A percentile compares a stretch with the other conserved stretches of the same genome.
phyloP scores from a whole-genome alignment of 2,113 vertebrate species.

The Phyllopteryx taeniolatus region DNA sequence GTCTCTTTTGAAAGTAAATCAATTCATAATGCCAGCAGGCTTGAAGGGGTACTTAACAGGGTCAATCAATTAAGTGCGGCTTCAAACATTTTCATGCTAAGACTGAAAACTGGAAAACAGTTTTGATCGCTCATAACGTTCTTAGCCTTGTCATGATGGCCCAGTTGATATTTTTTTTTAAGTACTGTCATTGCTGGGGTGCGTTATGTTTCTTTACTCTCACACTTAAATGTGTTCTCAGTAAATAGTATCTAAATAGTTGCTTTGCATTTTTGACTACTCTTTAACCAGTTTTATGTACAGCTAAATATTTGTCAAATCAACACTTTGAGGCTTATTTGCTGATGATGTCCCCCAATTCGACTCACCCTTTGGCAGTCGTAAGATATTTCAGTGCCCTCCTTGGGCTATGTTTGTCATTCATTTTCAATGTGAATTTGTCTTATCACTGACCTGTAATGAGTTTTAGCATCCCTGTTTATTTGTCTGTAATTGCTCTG shows the following conservation, averaged over 20 bases:
- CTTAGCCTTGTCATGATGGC: not conserved
- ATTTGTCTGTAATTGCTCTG: slow-evolving; percentile 42
- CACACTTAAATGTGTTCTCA: not conserved
- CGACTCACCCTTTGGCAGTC: not conserved
- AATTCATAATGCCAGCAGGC: slow-evolving; percentile 12
- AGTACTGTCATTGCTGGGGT: not conserved
- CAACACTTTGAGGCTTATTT: not conserved
- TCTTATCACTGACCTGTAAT: slow-evolving; percentile 8
- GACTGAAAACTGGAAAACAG: slow-evolving; percentile 6
- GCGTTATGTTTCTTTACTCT: not conserved
- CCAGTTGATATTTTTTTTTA: not conserved
- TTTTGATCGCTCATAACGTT: slow-evolving; percentile 1
- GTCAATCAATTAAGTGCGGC: slow-evolving; percentile 13
- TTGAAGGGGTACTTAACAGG: slow-evolving; percentile 5
- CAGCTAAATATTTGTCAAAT: not conserved
- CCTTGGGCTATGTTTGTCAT: not conserved
- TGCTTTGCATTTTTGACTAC: not conserved
- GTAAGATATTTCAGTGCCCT: not conserved
- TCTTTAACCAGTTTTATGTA: not conserved
- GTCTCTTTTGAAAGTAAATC: slow-evolving; percentile 16
- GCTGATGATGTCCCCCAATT: not conserved
- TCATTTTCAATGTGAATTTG: not conserved
- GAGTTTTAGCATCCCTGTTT: slow-evolving; percentile 15
- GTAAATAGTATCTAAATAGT: not conserved
- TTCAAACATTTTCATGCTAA: slow-evolving; percentile 9